Conservation (phyloP, 2,888 invertebrate species). For the Daptonema setosum region DNA sequence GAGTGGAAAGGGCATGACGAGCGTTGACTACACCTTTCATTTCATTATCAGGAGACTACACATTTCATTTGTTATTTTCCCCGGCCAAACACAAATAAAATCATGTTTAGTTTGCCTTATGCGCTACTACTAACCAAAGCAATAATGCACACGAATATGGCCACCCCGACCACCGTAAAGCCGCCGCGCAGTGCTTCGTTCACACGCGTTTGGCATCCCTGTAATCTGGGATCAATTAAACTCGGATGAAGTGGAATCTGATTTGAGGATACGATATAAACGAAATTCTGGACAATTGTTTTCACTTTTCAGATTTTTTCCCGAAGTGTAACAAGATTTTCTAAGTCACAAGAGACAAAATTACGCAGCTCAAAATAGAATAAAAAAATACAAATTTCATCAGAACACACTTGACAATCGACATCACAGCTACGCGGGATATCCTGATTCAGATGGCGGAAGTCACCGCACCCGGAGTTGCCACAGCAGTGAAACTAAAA, state of each 20-base stretch:
- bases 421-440: slow-evolving; percentile 24
- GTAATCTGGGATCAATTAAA: neutral
- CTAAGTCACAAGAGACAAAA: too few relatives aligned
- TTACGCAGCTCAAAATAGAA: too few relatives aligned
- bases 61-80: too few relatives aligned
- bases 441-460: slow-evolving; percentile 21
- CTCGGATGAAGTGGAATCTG: neutral
- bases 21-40: too few relatives aligned
- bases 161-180: neutral
- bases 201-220: neutral
- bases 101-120: too few relatives aligned
- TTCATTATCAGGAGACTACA: too few relatives aligned
- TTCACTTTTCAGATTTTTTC: too few relatives aligned
- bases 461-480: slow-evolving; percentile 25
- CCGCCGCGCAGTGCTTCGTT: neutral
- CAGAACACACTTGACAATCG: slow-evolving; percentile 15
- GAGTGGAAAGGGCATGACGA: too few relatives aligned
- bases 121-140: neutral
- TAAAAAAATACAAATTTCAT: too few relatives aligned
- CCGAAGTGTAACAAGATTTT: too few relatives aligned
- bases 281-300: too few relatives aligned
- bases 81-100: too few relatives aligned
- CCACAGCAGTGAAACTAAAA: slow-evolving; percentile 11
- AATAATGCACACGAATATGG: neutral
- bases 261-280: neutral